These are phyloP conservation scores for Acrocyrtus sp. DNA, from an alignment of 2,888 invertebrate species.

Conservation along the genomic window DNA sequence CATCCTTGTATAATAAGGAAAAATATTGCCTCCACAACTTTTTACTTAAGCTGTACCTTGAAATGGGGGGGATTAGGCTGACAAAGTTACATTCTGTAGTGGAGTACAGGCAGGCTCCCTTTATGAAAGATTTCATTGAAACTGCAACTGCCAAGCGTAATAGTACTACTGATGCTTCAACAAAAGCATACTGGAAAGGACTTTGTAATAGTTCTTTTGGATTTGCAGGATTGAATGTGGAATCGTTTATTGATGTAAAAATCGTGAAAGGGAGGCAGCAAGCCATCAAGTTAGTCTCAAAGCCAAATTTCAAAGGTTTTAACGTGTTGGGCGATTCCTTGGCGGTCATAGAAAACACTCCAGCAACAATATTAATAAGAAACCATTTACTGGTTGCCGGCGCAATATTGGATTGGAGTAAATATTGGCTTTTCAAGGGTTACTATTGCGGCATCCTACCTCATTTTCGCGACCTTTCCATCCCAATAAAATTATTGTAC, in stretches of 20 bases:
- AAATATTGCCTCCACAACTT: slow-evolving; percentile 7
- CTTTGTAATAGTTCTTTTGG: neutral
- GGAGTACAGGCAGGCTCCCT: neutral
- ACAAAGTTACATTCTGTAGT: slow-evolving; percentile 2
- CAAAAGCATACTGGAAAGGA: neutral
- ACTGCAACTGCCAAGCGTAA: neutral
- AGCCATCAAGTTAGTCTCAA: neutral
- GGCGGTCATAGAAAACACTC: neutral
- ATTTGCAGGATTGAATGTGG: neutral
- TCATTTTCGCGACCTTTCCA: neutral
- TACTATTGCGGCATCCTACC: neutral
- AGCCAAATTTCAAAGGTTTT: neutral
- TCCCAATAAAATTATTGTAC: neutral
- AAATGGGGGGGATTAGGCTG: neutral
- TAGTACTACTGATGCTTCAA: neutral
- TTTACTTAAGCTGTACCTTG: neutral
- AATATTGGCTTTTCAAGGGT: neutral
- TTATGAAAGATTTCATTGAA: neutral
- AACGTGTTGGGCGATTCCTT: neutral
- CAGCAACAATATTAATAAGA: neutral
- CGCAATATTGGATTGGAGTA: neutral
- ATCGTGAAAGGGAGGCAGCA: neutral
- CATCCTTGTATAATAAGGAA: slow-evolving; percentile 6
- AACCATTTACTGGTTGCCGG: neutral
- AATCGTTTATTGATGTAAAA: neutral